phyloP scores from a whole-genome alignment of 2,797 vertebrate genomes.

The Chloroceryle inda region DNA sequence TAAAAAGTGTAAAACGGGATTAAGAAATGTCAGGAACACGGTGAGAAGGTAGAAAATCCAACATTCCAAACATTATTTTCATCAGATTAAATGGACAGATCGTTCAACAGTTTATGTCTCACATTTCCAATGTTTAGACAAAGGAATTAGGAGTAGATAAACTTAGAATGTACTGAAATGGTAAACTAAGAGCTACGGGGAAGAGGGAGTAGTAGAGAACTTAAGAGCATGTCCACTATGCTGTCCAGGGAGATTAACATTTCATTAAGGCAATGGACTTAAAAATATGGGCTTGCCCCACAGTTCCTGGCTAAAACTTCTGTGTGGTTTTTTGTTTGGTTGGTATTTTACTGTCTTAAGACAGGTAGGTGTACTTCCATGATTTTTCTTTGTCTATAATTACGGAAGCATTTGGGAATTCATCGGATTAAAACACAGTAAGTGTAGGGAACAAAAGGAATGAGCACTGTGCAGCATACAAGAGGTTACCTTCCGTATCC shows the following conservation, averaged over 20 bases:
- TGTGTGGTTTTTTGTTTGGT: background rate
- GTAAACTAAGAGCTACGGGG: background rate
- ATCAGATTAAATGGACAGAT: background rate
- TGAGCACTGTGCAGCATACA: background rate
- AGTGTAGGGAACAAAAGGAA: background rate
- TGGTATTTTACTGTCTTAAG: background rate
- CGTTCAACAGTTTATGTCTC: background rate
- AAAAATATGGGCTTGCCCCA: background rate
- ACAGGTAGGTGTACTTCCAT: background rate
- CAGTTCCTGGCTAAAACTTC: background rate
- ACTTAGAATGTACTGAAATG: background rate
- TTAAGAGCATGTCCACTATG: background rate
- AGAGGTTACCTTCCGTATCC: background rate
- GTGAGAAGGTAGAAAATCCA: background rate
- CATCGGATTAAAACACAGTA: background rate
- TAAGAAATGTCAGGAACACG: background rate
- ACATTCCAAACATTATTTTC: background rate
- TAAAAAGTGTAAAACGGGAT: background rate
- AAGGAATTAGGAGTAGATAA: background rate
- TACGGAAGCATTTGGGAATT: background rate
- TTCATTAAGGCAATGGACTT: background rate
- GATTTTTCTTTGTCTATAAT: background rate
- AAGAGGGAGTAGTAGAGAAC: background rate
- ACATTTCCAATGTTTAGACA: background rate
- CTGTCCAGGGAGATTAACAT: background rate